phyloP scores from a whole-genome alignment of 92 coral and sea anemone genomes.

The Bergia sp. region DNA sequence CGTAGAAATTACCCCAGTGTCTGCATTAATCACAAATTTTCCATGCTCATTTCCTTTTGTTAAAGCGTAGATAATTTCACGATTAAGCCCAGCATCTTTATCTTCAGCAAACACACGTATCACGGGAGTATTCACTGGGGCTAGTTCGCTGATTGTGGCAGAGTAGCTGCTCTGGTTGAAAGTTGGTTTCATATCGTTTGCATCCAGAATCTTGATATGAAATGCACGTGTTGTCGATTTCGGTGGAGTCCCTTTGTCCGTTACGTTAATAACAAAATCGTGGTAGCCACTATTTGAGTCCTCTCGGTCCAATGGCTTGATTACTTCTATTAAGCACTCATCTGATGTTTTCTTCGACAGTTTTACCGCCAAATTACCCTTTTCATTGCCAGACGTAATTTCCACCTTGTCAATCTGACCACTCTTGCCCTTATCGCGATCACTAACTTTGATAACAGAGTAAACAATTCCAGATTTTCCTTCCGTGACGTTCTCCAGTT shows the following conservation, averaged over 20 bases:
- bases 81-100: slow-evolving; percentile 62
- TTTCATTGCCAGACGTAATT: slow-evolving; percentile 78
- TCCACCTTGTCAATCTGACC: slow-evolving; percentile 84
- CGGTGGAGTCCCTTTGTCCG: slow-evolving; percentile 86
- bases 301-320: slow-evolving; percentile 78
- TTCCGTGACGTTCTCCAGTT: slow-evolving; percentile 61
- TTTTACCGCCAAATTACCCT: slow-evolving; percentile 68
- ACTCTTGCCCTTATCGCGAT: slow-evolving; percentile 74
- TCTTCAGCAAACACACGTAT: slow-evolving; percentile 73
- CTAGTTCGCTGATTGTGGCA: slow-evolving; percentile 79
- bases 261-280: slow-evolving; percentile 46
- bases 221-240: slow-evolving; percentile 66
- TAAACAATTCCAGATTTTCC: slow-evolving; percentile 66
- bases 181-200: slow-evolving; percentile 63
- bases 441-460: slow-evolving; percentile 72
- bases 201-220: slow-evolving; percentile 63
- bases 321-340: slow-evolving; percentile 63
- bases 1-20: slow-evolving; percentile 80
- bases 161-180: slow-evolving; percentile 68
- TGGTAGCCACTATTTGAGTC: slow-evolving; percentile 55
- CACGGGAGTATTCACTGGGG: slow-evolving; percentile 81
- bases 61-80: slow-evolving; percentile 63
- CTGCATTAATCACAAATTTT: slow-evolving; percentile 68
- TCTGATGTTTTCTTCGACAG: slow-evolving; percentile 55
- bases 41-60: slow-evolving; percentile 65